Percentiles rank a stretch among this genome's conserved stretches.
Evolutionary conservation across 2,888 invertebrate genomes (phyloP).

Genomic region (Diploptera punctata): DNA sequence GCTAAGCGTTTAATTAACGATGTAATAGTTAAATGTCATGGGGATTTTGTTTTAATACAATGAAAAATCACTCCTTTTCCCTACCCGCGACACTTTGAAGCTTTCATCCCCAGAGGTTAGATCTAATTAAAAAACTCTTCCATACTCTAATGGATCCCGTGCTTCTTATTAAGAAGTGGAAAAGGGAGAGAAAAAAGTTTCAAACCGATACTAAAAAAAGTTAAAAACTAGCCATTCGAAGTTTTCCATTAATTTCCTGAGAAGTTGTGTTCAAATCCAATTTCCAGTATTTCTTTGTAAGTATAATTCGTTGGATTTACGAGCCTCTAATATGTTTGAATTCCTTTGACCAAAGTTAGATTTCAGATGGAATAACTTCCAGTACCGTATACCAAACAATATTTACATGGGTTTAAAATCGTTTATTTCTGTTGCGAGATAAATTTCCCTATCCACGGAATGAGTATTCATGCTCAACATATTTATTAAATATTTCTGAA

Average conservation of each 20-base stretch:
- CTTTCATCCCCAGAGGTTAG: not conserved
- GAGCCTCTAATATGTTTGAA: not conserved
- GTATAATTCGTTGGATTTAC: not conserved
- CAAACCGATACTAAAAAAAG: not conserved
- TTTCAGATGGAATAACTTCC: not conserved
- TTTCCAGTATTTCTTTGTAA: not conserved
- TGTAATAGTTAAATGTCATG: not conserved
- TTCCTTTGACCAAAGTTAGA: not conserved
- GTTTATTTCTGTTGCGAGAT: not conserved
- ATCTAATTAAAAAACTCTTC: slow-evolving; percentile 4
- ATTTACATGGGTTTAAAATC: not conserved
- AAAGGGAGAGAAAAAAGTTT: not conserved
- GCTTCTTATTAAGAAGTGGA: not conserved
- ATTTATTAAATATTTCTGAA: no score
- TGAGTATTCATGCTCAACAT: no score
- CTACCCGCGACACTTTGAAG: not conserved
- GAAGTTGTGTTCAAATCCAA: not conserved
- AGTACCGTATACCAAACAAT: not conserved
- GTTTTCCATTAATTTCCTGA: not conserved
- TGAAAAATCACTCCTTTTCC: not conserved
- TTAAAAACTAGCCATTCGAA: not conserved
- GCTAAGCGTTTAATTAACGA: not conserved
- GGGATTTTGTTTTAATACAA: slow-evolving; percentile 5
- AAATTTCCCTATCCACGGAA: not conserved
- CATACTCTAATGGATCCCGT: not conserved